Conservation (phyloP, 2,113 vertebrate genomes). For the Colaptes auratus region DNA sequence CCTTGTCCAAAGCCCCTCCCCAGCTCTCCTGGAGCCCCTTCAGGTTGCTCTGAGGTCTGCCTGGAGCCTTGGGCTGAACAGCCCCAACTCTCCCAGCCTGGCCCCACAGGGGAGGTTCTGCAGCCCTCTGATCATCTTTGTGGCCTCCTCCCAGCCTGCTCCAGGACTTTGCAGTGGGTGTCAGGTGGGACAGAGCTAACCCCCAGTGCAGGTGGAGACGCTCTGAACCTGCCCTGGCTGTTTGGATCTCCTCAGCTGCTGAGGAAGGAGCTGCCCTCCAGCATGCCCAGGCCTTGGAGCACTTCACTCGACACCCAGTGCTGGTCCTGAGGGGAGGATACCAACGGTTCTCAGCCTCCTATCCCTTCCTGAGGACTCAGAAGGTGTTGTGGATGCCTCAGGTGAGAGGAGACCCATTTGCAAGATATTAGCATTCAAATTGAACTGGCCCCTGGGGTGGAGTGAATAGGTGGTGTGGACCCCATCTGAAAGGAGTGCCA, state of each 20-base stretch:
- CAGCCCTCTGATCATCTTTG: too few species aligned
- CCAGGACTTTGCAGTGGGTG: not conserved
- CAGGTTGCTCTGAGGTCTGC: too few species aligned
- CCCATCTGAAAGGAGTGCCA: not conserved
- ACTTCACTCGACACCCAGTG: constrained; percentile 68
- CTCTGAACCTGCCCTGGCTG: not conserved
- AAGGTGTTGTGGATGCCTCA: constrained; percentile 84
- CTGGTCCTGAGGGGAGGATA: constrained; percentile 82
- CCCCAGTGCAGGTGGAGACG: not conserved
- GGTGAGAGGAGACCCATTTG: constrained; percentile 65
- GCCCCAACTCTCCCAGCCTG: too few species aligned
- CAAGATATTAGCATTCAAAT: not conserved
- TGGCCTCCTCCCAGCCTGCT: too few species aligned
- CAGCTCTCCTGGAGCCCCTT: too few species aligned
- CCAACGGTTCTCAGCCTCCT: constrained; percentile 77
- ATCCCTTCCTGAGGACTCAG: constrained; percentile 81
- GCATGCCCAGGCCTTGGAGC: constrained; percentile 67
- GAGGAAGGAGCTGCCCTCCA: constrained; percentile 57
- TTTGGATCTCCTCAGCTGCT: not conserved
- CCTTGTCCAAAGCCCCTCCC: too few species aligned
- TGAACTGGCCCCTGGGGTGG: not conserved
- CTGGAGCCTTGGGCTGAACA: too few species aligned
- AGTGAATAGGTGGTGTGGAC: not conserved
- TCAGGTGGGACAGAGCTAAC: not conserved
- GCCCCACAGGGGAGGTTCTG: too few species aligned